Base-by-base conservation (phyloP, 2,113 vertebrate genomes). In the Scophthalmus maximus region DNA sequence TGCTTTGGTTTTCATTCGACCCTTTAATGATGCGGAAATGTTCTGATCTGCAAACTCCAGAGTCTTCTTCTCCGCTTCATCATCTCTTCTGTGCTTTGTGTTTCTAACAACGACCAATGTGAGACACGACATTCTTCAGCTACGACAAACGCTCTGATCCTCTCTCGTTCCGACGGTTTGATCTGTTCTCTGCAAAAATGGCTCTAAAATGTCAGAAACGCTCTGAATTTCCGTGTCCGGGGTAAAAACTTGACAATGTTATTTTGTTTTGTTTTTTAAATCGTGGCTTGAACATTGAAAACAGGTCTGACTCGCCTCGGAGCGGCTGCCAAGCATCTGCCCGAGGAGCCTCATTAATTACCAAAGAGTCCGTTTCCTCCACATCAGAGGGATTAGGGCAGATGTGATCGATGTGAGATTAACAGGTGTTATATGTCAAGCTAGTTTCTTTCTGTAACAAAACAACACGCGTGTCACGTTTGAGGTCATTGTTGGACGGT, bases 131-230 rank as follows among this genome's bases (percentile, higher is more conserved):
- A 38, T 38, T 59, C 40, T 20, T 76, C 51, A 73, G 67, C 44
- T 46, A 69, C 14, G 59, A 82, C 73, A 52, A 73, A 67, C 8
- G 5, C 44, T 50, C 49, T 17, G 63, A 75, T 79, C 56, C 46
- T 68, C 53, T 72, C 14, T 5, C n/a, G 18, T 78, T 78, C 60
- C 44, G 55, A n/a, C 17, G 1, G 42, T 44, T n/a, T 44, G 5
- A 44, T 44, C 42, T n/a, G 42, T 8, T 8, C 42, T n/a, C 40
- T 5, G 40, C 11, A 5, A 12, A 6, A 44, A 17, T 5, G 9
- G 6, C 17, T 12, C 58, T 49, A 25, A 72, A 56, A 58, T 69
- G 58, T 81, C 76, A 73, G n/a, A n/a, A n/a, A n/a, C n/a, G n/a
- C n/a, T n/a, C n/a, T n/a, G n/a, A n/a, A n/a, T n/a, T n/a, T n/a